A percentile compares a stretch with the other conserved stretches of the same genome.
Conservation (phyloP, 2,888 invertebrate genomes). For the Subacronicta megacephala region DNA sequence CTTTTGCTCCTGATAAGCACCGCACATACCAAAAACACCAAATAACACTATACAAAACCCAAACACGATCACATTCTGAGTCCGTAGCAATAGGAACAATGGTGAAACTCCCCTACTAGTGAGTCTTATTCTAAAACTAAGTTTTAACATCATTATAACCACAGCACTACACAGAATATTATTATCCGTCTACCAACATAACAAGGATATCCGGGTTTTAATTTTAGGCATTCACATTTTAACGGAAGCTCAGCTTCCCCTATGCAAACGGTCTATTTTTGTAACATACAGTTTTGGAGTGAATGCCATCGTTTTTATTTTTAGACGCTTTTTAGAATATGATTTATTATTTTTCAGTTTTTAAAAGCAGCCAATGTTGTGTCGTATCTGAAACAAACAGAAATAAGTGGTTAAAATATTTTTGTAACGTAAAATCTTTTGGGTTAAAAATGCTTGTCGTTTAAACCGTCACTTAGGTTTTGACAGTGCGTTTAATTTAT, state of each 20-base stretch:
- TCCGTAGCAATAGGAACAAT: slow-evolving; percentile 82
- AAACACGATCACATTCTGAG: slow-evolving; percentile 60
- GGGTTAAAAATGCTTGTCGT: slow-evolving; percentile 3
- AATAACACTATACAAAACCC: slow-evolving; percentile 64
- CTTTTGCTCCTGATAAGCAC: slow-evolving; percentile 91
- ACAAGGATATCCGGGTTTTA: slow-evolving; percentile 75
- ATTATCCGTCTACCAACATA: slow-evolving; percentile 64
- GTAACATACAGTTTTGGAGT: slow-evolving; percentile 58
- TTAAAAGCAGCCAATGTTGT: slow-evolving; percentile 56
- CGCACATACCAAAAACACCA: slow-evolving; percentile 75
- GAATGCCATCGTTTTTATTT: slow-evolving; percentile 80
- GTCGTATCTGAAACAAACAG: slow-evolving; percentile 74
- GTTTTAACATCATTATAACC: slow-evolving; percentile 70
- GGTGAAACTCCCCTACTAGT: slow-evolving; percentile 80
- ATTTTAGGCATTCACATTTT: slow-evolving; percentile 79
- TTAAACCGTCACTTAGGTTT: slow-evolving; percentile 24
- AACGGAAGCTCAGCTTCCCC: slow-evolving; percentile 75
- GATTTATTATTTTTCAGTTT: slow-evolving; percentile 59
- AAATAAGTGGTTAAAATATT: slow-evolving; percentile 36
- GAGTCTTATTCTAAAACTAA: slow-evolving; percentile 69
- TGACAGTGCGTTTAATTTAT: slow-evolving; percentile 17
- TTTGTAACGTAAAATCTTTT: slow-evolving; percentile 12
- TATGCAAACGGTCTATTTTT: slow-evolving; percentile 69
- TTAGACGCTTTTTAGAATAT: slow-evolving; percentile 62
- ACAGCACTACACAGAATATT: slow-evolving; percentile 48